Evolutionary conservation across 2,113 vertebrate genomes (phyloP), one percentile per base, ranked within the genome.

Genomic region (Pyxicephalus adspersus): DNA sequence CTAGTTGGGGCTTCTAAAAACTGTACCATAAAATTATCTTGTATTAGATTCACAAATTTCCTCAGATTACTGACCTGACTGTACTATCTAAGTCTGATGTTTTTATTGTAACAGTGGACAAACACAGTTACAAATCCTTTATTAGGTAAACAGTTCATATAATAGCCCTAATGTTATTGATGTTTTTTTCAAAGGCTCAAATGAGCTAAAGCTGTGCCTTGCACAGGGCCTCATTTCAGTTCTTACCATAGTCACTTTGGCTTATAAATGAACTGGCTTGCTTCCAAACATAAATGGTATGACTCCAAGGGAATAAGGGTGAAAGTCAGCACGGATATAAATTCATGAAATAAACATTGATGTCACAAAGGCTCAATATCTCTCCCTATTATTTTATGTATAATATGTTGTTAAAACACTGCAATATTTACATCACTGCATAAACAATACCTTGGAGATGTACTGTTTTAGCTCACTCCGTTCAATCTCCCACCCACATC

Each of bases 401-500:
- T 15, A 9, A 17, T 34, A 8, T 15, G 16, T 61, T 15, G 22
- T 22, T 23, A 23, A 25, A 29, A 64, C 26, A 64, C 29, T 23
- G 52, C 13, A 54, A 29, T 50, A 68, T 50, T 55, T 3, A 28
- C 7, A 71, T 54, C 26, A 26, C 28, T 29, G 19, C 6, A 68
- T 28, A 17, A 29, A 71, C 25, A 51, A 31, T 86, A 94, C 92
- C 92, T 94, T 91, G 16, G 85, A 86, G 84, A 93, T 85, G 70
- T 89, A 84, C 83, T 88, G 88, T 68, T 92, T 89, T 61, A 94
- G 87, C 61, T 93, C 88, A 50, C 89, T 85, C 85, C 87, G 89
- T 87, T 94, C 92, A 84, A 89, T 82, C 25, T 95, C 89, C 92
- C 92, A 92, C 20, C 89, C 88, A 82, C 87, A 86, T 71, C 86